phyloP scores from a whole-genome alignment of 2,113 vertebrate genomes.

The Tyrannus savana region DNA sequence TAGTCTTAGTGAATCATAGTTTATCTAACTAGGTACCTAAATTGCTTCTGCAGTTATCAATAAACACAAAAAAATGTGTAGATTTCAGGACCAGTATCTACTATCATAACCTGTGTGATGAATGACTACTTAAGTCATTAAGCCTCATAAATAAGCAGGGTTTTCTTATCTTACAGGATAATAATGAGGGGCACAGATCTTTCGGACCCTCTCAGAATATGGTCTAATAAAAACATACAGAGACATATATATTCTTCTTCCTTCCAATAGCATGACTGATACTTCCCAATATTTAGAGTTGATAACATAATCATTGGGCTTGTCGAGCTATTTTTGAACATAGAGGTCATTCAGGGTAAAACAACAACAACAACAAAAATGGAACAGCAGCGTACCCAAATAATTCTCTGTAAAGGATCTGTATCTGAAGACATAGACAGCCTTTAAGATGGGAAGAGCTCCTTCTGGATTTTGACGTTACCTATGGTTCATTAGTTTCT shows the following conservation, averaged over 20 bases:
- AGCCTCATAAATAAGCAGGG: background rate
- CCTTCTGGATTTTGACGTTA: background rate
- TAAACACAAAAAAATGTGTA: background rate
- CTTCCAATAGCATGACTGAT: background rate
- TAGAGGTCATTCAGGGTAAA: background rate
- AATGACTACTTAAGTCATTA: constrained; percentile 16
- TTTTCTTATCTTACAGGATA: background rate
- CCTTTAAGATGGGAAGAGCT: background rate
- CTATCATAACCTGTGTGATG: constrained; percentile 15
- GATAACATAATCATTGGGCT: background rate
- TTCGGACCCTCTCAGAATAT: background rate
- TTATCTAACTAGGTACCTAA: constrained; percentile 23
- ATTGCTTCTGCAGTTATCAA: constrained; percentile 7
- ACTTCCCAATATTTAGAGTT: background rate
- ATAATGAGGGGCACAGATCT: background rate
- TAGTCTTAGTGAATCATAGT: constrained; percentile 1
- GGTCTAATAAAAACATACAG: background rate
- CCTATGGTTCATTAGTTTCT: background rate
- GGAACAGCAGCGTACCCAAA: background rate
- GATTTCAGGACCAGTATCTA: background rate
- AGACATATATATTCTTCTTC: accelerated
- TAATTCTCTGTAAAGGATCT: background rate
- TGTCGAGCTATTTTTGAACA: background rate
- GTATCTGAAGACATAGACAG: background rate
- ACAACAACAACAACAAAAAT: background rate